A percentile compares a stretch with the other conserved stretches of the same genome.
These are phyloP conservation scores for Stomatorhinus walkeri DNA, from an alignment of 2,797 vertebrate species.

Conservation along the genomic window DNA sequence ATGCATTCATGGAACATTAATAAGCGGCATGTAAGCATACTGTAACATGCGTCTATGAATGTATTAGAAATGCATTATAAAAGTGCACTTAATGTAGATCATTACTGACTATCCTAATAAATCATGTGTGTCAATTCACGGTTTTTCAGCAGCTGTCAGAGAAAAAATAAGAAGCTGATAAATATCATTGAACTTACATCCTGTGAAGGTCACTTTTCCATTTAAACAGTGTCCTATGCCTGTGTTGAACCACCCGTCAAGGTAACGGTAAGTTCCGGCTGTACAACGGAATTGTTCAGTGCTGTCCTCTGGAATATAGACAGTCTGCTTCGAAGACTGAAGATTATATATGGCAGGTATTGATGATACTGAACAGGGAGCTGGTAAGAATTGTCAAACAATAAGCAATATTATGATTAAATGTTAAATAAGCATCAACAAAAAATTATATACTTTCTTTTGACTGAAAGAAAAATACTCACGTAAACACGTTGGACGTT, in stretches of 20 bases:
- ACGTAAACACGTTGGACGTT: slow-evolving; percentile 36
- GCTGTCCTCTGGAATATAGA: not conserved
- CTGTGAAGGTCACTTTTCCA: not conserved
- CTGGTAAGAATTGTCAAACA: not conserved
- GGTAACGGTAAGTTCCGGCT: accelerated
- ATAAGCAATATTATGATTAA: not conserved
- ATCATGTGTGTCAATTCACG: not conserved
- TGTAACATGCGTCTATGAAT: no score
- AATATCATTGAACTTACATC: not conserved
- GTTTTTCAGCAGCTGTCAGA: not conserved
- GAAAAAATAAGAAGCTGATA: not conserved
- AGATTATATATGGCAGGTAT: not conserved
- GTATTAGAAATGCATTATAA: not conserved
- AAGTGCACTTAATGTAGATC: not conserved
- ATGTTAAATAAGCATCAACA: not conserved
- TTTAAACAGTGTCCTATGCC: not conserved
- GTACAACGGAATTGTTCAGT: accelerated
- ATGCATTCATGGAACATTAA: no score
- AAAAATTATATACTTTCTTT: not conserved
- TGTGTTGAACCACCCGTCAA: accelerated
- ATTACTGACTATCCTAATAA: not conserved
- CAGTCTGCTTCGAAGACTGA: accelerated
- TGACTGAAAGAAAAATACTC: not conserved
- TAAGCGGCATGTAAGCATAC: no score
- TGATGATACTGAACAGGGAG: not conserved